Base-by-base conservation (phyloP, 1,140 invertebrate genomes). In the Aphelenchoides besseyi region DNA sequence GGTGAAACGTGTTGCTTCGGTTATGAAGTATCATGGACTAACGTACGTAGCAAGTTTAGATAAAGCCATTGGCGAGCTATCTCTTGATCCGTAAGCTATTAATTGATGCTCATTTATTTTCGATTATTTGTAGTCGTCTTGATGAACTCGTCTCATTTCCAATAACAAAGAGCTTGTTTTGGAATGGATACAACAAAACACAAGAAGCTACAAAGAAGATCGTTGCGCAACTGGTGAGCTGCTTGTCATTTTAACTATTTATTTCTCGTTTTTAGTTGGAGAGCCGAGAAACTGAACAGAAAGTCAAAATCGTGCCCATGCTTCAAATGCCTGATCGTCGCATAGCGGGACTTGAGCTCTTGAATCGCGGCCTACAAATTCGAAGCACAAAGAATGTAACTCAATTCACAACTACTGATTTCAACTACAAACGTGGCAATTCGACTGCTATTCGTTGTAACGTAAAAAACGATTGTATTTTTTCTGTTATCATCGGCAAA, bases 21-120 rank as follows among this genome's bases (percentile, higher is more conserved):
- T 59, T 33, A 59, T 59, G 55, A 59, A 12, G 5, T 59, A 8
- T 23, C 23, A 59, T 23, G 18, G 18, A 5, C 5, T 59, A 12
- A 8, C 26, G 5, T 59, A 59, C 18, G 55, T 59, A 23, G 5
- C 55, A 8, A 8, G 5, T 8, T 33, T 59, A 8, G 55, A 59
- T 8, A 59, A 59, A 8, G 5, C 55, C 5, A 33, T 18, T 5
- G 5, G 5, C 55, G 55, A 59, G 5, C 23, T 59, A 5, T 12
- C 5, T 8, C 55, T 59, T 33, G 55, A 59, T 5, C 55, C 55
- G 55, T 59, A 23, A 59, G 55, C 18, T 59, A 8, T 59, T 5
- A 5, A 18, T 8, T 5, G 5, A 8, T 59, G 55, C 5, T 59
- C 32, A 8, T 8, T 23, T 33, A 8, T 59, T 8, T 59, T 41